Base-by-base conservation (phyloP, 2,888 invertebrate species). In the Drosophila testacea region DNA sequence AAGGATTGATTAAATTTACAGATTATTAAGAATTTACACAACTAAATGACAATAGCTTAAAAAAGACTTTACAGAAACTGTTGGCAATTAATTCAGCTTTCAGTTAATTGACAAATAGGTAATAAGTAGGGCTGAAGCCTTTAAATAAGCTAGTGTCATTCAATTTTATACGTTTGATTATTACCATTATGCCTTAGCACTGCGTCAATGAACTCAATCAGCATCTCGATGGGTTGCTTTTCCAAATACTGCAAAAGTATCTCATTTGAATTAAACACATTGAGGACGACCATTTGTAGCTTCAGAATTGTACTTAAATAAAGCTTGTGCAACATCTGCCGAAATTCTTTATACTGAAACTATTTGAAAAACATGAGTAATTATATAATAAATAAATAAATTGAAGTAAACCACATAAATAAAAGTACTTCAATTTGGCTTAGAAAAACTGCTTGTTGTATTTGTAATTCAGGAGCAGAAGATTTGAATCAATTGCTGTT, bases 381-480 rank as follows among this genome's bases (percentile, higher is more conserved):
- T 9, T 9, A 16, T 3, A 22, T 22, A 22, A 22, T 22, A 22
- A 22, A 16, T 16, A 16, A 16, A 22, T 22, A 22, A 22, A 22
- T 16, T 16, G 16, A 16, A 16, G 1, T 10, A 10, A 22, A 10
- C 11, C 4, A 4, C 16, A 5, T 5, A 4, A 44, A 6, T 6
- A 2, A 52, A 27, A 69, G 10, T 59, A 91, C 92, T 85, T 92
- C 92, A 6, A 91, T 76, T 62, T 91, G 90, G 44, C 90, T 91
- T 0, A 92, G 79, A 62, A 91, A 92, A 90, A 75, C 60, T 88
- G 73, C 4, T 81, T 81, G 51, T 90, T 91, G 52, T 92, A 91
- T 42, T 91, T 92, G 54, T 84, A 91, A 9, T 79, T 71, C 4
- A 92, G 59, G 0, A 83, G 16, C 16, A 16, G 65, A 1, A 78